These are phyloP conservation scores for Heliconius himera DNA, from an alignment of 1,140 invertebrate genomes.

Conservation along the genomic window DNA sequence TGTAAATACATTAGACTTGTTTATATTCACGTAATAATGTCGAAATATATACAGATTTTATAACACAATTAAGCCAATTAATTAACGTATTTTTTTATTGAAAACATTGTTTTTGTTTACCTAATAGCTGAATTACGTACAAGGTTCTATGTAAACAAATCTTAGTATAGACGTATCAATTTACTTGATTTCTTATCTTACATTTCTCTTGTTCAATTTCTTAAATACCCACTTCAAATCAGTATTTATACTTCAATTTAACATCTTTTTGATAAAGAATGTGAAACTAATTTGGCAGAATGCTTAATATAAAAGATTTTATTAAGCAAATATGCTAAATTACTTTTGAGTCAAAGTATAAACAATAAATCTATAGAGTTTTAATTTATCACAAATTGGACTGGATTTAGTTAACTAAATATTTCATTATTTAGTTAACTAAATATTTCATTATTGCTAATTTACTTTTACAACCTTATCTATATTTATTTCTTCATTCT, in stretches of 20 bases:
- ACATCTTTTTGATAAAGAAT: background rate
- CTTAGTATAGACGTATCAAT: background rate
- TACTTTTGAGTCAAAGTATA: background rate
- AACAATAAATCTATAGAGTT: background rate
- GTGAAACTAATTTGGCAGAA: background rate
- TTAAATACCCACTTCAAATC: background rate
- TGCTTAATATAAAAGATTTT: background rate
- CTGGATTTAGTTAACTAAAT: too few species aligned
- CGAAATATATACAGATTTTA: background rate
- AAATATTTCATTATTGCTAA: too few species aligned
- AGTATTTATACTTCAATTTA: background rate
- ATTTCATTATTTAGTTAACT: too few species aligned
- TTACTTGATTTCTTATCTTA: background rate
- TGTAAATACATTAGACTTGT: background rate
- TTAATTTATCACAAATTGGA: too few species aligned
- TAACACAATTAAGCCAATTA: background rate
- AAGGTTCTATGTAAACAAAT: background rate
- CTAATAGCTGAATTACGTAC: background rate
- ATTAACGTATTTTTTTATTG: background rate
- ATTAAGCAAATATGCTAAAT: background rate
- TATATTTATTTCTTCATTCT: too few species aligned
- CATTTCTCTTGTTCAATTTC: constrained; percentile 1
- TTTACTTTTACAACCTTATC: too few species aligned
- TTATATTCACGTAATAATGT: background rate
- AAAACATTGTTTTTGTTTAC: background rate